Percentiles rank a stretch among this genome's conserved stretches.
phyloP scores from a whole-genome alignment of 2,888 invertebrate genomes.

The Clostera curtula region DNA sequence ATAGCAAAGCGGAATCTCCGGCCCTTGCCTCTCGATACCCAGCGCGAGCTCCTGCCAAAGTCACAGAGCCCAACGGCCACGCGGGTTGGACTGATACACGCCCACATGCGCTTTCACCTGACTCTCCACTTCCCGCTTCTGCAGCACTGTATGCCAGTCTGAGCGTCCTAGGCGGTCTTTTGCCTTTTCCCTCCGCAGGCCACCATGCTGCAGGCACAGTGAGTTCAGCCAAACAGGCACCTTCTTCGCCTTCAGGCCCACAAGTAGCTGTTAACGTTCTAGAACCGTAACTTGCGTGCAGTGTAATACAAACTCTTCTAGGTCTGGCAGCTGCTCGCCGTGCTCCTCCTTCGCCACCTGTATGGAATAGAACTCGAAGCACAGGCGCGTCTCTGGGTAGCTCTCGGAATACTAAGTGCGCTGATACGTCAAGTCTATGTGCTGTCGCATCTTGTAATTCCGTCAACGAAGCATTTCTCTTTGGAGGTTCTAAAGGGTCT shows the following conservation, averaged over 20 bases:
- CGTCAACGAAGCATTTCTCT: conserved; percentile 73
- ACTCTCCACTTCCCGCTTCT: conserved; percentile 82
- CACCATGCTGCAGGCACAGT: conserved; percentile 95
- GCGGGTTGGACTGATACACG: conserved; percentile 79
- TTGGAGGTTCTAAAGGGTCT: conserved; percentile 82
- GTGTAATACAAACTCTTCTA: conserved; percentile 86
- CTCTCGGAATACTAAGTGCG: conserved; percentile 91
- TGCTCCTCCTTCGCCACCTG: conserved; percentile 89
- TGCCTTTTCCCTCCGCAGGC: conserved; percentile 79
- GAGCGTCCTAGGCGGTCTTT: conserved; percentile 82
- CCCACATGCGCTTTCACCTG: conserved; percentile 82
- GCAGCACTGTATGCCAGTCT: conserved; percentile 92
- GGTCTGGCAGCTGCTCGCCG: conserved; percentile 80
- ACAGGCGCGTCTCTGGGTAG: conserved; percentile 93
- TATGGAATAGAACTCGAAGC: conserved; percentile 94
- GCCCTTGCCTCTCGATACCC: conserved; percentile 90
- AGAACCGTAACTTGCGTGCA: conserved; percentile 80
- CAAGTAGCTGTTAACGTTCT: conserved; percentile 88
- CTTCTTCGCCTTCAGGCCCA: conserved; percentile 93
- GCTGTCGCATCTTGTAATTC: conserved; percentile 78
- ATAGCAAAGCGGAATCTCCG: conserved; percentile 87
- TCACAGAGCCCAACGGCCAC: conserved; percentile 79
- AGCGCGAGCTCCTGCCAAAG: conserved; percentile 84
- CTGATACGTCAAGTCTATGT: conserved; percentile 91
- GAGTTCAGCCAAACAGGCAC: conserved; percentile 92